A percentile compares a stretch with the other conserved stretches of the same genome.
These are phyloP conservation scores for Andrena minutula DNA, from an alignment of 2,888 invertebrate species.

Conservation along the genomic window DNA sequence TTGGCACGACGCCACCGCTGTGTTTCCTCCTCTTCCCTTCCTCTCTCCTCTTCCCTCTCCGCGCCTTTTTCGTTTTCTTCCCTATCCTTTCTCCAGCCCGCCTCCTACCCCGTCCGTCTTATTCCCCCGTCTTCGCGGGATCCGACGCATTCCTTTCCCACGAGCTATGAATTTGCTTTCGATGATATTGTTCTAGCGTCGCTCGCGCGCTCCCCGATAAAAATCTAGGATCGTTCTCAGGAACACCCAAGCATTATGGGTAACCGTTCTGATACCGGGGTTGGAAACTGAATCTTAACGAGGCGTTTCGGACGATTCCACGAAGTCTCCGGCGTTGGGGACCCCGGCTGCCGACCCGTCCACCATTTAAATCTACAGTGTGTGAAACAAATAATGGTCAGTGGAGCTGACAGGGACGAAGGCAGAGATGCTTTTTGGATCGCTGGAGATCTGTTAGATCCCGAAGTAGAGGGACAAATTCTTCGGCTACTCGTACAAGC, in stretches of 20 bases:
- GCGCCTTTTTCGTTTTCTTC: slow-evolving; percentile 38
- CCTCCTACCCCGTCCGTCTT: slow-evolving; percentile 17
- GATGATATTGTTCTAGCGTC: slow-evolving; percentile 69
- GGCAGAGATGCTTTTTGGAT: too few relatives aligned
- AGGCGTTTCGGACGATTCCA: slow-evolving; percentile 15
- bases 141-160: slow-evolving; percentile 73
- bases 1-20: slow-evolving; percentile 70
- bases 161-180: slow-evolving; percentile 75
- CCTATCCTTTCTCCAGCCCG: slow-evolving; percentile 25
- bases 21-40: slow-evolving; percentile 55
- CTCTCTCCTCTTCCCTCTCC: slow-evolving; percentile 2
- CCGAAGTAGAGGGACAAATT: too few relatives aligned
- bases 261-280: slow-evolving; percentile 30
- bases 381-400: background rate
- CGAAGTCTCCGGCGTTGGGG: background rate
- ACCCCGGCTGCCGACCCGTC: background rate
- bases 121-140: slow-evolving; percentile 31
- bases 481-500: too few relatives aligned
- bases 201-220: slow-evolving; percentile 51
- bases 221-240: slow-evolving; percentile 51
- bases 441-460: too few relatives aligned
- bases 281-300: slow-evolving; percentile 56
- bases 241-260: slow-evolving; percentile 47
- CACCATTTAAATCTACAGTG: background rate
- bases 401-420: background rate